phyloP scores from a whole-genome alignment of 2,797 vertebrate genomes.

The Oreonectes daqikongensis region DNA sequence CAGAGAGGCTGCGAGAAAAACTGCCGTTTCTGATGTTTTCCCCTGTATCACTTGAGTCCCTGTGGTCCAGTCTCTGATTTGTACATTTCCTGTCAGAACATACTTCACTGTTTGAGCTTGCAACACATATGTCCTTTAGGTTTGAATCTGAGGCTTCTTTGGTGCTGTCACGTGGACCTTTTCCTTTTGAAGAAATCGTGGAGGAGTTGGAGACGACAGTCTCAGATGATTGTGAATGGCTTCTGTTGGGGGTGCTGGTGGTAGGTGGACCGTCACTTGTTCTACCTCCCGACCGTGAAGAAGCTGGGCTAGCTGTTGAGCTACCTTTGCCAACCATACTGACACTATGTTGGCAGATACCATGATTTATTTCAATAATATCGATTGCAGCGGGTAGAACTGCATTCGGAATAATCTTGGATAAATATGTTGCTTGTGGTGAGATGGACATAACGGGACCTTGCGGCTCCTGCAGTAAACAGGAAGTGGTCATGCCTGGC shows the following conservation, averaged over 20 bases:
- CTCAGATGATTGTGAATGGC: constrained; percentile 89
- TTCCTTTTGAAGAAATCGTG: constrained; percentile 83
- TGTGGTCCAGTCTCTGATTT: constrained; percentile 41
- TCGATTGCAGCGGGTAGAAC: constrained; percentile 89
- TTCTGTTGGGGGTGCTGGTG: constrained; percentile 82
- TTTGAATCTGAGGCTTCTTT: constrained; percentile 43
- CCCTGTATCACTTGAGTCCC: constrained; percentile 60
- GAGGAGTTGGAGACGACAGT: constrained; percentile 88
- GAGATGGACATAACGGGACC: constrained; percentile 97
- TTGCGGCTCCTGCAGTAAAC: constrained; percentile 77
- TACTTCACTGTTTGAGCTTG: constrained; percentile 68
- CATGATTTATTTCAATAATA: constrained; percentile 87
- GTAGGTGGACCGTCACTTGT: constrained; percentile 72
- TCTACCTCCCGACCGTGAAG: constrained; percentile 77
- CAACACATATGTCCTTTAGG: constrained; percentile 68
- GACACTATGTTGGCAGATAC: constrained; percentile 79
- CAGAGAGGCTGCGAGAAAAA: constrained; percentile 83
- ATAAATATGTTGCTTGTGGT: constrained; percentile 95
- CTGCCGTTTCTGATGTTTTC: constrained; percentile 79
- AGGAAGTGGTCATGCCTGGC: constrained; percentile 84
- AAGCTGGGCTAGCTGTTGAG: constrained; percentile 85
- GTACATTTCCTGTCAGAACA: constrained; percentile 57
- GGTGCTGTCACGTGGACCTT: background rate
- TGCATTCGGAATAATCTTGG: constrained; percentile 96
- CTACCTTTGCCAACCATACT: constrained; percentile 81